Evolutionary conservation across 1,140 invertebrate species (phyloP).

Genomic region (Hyphantria cunea): DNA sequence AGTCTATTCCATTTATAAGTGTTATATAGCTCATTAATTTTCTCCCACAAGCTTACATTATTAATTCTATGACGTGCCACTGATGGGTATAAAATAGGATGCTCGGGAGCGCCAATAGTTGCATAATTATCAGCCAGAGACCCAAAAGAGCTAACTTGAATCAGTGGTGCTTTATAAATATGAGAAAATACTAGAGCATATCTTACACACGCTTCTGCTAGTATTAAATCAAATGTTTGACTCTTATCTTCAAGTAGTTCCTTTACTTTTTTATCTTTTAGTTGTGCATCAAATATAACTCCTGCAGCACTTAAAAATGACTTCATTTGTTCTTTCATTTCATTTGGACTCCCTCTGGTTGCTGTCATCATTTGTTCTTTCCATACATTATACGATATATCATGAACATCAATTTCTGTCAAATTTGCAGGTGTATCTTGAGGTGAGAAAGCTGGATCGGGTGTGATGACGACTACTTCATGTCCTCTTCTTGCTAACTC

Average conservation of each 20-base stretch:
- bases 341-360: slow-evolving; percentile 10
- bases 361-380: slow-evolving; percentile 25
- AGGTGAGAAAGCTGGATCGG: slow-evolving; percentile 55
- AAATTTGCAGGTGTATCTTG: slow-evolving; percentile 48
- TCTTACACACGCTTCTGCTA: slow-evolving; percentile 43
- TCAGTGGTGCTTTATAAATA: slow-evolving; percentile 58
- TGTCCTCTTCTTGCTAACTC: slow-evolving; percentile 78
- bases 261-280: slow-evolving; percentile 47
- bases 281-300: slow-evolving; percentile 44
- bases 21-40: slow-evolving; percentile 13
- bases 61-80: slow-evolving; percentile 39
- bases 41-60: slow-evolving; percentile 25
- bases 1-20: not conserved
- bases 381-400: slow-evolving; percentile 45
- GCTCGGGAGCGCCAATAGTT: slow-evolving; percentile 54
- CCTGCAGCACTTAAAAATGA: slow-evolving; percentile 31
- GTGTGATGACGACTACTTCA: slow-evolving; percentile 68
- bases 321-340: slow-evolving; percentile 24
- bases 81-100: slow-evolving; percentile 66
- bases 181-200: slow-evolving; percentile 50
- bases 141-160: slow-evolving; percentile 53
- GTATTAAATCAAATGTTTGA: slow-evolving; percentile 45
- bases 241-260: slow-evolving; percentile 46
- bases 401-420: slow-evolving; percentile 63
- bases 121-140: slow-evolving; percentile 32